phyloP scores from a whole-genome alignment of 2,797 vertebrate genomes.

The Sternotherus odoratus region DNA sequence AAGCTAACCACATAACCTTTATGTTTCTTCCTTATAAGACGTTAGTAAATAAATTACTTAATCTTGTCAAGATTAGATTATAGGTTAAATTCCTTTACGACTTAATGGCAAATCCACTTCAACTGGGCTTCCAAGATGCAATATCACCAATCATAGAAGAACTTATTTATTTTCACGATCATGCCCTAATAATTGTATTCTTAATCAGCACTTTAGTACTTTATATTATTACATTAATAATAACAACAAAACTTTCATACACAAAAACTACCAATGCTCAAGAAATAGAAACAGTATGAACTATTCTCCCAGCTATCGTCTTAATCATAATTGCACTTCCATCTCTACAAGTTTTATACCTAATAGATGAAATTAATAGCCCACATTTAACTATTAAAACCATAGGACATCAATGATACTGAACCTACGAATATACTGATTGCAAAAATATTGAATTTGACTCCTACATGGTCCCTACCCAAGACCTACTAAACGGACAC shows the following conservation, averaged over 20 bases:
- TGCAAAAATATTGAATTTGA: accelerated
- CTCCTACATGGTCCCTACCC: accelerated
- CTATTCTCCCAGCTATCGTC: background rate
- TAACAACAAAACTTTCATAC: slow-evolving; percentile 28
- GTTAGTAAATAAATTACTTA: slow-evolving; percentile 72
- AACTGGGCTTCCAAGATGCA: slow-evolving; percentile 77
- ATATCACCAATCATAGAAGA: slow-evolving; percentile 78
- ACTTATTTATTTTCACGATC: slow-evolving; percentile 63
- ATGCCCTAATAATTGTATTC: slow-evolving; percentile 43
- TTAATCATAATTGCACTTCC: background rate
- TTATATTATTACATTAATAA: slow-evolving; percentile 56
- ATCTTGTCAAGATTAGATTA: slow-evolving; percentile 67
- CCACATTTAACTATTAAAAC: accelerated
- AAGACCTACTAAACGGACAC: accelerated
- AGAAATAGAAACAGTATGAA: slow-evolving; percentile 68
- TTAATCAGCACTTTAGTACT: slow-evolving; percentile 56
- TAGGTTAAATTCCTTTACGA: slow-evolving; percentile 31
- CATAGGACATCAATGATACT: background rate
- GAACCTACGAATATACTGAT: background rate
- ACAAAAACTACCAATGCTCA: slow-evolving; percentile 28
- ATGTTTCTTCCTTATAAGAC: slow-evolving; percentile 55
- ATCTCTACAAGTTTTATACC: background rate
- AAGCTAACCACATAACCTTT: slow-evolving; percentile 66
- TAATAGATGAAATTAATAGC: accelerated
- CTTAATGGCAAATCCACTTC: slow-evolving; percentile 69